Base-by-base conservation (phyloP, 2,888 invertebrate genomes). In the Brachycybe producta region DNA sequence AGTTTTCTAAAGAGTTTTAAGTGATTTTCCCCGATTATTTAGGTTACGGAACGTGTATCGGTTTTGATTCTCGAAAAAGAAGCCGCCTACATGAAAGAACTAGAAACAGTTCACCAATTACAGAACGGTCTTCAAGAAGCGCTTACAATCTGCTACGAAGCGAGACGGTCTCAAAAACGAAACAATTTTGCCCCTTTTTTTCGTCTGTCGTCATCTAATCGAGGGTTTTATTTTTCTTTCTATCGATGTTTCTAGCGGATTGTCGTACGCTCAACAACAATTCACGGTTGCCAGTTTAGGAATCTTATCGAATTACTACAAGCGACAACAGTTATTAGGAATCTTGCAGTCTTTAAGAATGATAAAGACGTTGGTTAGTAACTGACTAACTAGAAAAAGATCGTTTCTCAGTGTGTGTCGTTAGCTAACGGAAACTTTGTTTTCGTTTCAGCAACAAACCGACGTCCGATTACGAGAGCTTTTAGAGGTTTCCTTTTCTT, bases 1-100 rank as follows among this genome's bases (percentile, higher is more conserved):
- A 13, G 7, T 13, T 13, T 8, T 13, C 15, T 38, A 13, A 13
- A 13, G 7, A 13, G 7, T 38, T 7, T 8, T 15, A 7, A 38
- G 17, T 38, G 17, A n/a, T 38, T 15, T 38, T n/a, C n/a, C n/a
- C n/a, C n/a, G n/a, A n/a, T n/a, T 35, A 38, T 56, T 5, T 51
- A 69, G 66, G 69, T 73, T 23, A 92, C 94, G 0, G 91, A 90
- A 59, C 87, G 90, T 69, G 88, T 95, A 0, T 75, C 94, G 0
- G 86, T 90, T 59, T 73, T 95, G 30, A 95, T 97, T 60, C 73
- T 92, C 4, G 86, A 94, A 63, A 91, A 95, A 58, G 82, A 92
- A 52, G 81, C 80, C 57, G 77, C 82, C 0, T 94, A 91, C 65
- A 83, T 84, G 58, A 74, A 78, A 17, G 91, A 95, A 64, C 83